phyloP scores from a whole-genome alignment of 2,888 invertebrate species.

The Amblyjoppa proteus region DNA sequence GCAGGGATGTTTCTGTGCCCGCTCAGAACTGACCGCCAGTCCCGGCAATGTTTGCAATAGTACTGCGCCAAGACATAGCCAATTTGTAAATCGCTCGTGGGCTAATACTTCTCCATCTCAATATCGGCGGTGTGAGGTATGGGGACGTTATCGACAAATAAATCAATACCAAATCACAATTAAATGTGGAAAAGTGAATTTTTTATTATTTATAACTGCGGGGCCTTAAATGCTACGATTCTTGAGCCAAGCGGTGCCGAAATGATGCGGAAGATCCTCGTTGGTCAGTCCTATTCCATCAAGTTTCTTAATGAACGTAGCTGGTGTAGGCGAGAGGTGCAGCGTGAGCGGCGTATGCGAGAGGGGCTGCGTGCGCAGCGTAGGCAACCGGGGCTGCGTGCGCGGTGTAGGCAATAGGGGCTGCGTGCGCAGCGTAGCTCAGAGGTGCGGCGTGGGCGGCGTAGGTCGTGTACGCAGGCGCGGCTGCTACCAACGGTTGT shows the following conservation, averaged over 20 bases:
- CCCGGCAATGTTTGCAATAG: no score
- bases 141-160: background rate
- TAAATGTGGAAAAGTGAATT: background rate
- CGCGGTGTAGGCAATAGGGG: slow-evolving; percentile 80
- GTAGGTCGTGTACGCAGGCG: slow-evolving; percentile 76
- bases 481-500: slow-evolving; percentile 71
- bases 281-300: background rate
- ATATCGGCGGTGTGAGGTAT: background rate
- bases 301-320: slow-evolving; percentile 55
- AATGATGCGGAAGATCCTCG: background rate
- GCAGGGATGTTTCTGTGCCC: no score
- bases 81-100: no score
- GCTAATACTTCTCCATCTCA: background rate
- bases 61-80: no score
- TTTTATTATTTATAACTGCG: slow-evolving; percentile 35
- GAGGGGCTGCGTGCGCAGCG: slow-evolving; percentile 66
- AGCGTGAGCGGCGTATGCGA: slow-evolving; percentile 59
- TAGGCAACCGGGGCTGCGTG: slow-evolving; percentile 77
- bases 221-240: background rate
- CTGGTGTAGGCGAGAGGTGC: slow-evolving; percentile 58
- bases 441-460: slow-evolving; percentile 77
- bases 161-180: background rate
- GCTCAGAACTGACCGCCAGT: no score
- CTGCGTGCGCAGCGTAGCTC: slow-evolving; percentile 81
- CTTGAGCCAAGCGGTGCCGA: background rate